phyloP scores from a whole-genome alignment of 92 coral and sea anemone genomes.

The Phymanthus crucifer region DNA sequence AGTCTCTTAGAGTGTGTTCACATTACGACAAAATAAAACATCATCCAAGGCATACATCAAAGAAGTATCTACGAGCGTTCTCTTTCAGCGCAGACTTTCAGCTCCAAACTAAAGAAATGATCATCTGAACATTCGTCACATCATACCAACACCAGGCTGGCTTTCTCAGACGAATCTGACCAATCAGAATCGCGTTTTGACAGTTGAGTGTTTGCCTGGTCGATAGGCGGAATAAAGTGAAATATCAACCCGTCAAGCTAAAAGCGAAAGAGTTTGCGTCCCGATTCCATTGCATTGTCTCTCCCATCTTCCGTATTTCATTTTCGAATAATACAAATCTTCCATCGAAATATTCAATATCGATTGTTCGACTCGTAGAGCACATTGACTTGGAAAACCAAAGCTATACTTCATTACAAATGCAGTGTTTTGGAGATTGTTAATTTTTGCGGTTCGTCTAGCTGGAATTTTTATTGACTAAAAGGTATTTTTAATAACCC shows the following conservation, averaged over 20 bases:
- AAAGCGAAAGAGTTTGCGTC: conserved; percentile 7
- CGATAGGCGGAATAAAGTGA: neutral
- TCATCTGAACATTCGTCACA: neutral
- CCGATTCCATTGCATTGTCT: neutral
- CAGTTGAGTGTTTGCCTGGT: conserved; percentile 10
- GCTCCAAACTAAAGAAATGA: neutral
- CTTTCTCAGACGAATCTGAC: neutral
- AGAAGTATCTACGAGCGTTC: neutral
- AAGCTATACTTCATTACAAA: neutral
- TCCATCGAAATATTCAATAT: neutral
- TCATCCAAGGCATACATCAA: no score
- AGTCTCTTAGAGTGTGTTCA: neutral
- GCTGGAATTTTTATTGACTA: neutral
- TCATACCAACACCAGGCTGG: conserved; percentile 14
- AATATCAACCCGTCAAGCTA: conserved; percentile 1
- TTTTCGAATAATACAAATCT: neutral
- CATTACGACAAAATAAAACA: neutral
- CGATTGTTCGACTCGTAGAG: neutral
- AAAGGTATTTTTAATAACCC: neutral
- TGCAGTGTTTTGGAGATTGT: neutral
- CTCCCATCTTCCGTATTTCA: conserved; percentile 5
- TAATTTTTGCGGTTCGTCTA: conserved; percentile 1
- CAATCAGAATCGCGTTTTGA: conserved; percentile 24
- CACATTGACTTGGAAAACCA: conserved; percentile 1
- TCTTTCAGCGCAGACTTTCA: conserved; percentile 29